Base-by-base conservation (phyloP, 2,888 invertebrate species). In the Halictus quadricinctus region DNA sequence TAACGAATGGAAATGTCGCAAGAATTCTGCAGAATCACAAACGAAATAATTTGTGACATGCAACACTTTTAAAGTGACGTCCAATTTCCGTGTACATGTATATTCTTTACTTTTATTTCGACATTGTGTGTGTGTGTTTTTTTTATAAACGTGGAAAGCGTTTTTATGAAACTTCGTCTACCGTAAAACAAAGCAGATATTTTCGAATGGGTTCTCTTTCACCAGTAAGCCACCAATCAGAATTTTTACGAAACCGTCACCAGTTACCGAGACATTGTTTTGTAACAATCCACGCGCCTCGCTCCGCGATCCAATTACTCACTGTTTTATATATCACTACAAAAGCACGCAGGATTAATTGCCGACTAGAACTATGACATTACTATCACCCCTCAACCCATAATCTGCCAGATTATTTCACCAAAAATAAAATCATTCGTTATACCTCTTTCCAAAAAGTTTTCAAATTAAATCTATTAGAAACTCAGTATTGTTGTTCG, bases 281-380 rank as follows among this genome's bases (percentile, higher is more conserved):
- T 21, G 21, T 10, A 21, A 69, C 41, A 69, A 43, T n/a, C 21
- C 6, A 41, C 69, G 43, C 41, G 69, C 12, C 43, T 69, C 41
- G 36, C 69, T 43, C 66, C 60, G 43, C 41, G 13, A 36, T 48
- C 43, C n/a, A 76, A 58, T 54, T 10, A n/a, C 13, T 36, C 36
- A 36, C 36, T 43, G n/a, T 54, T 54, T n/a, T 70, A 41, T 43
- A 50, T 43, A 72, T 78, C 64, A 48, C 29, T 36, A 66, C 54
- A 46, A 48, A 66, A 66, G 66, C 66, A 76, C 54, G 76, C 36
- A 50, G 60, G 25, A 76, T 76, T 66, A 66, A 48, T 76, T 64
- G 77, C 50, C 21, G 36, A 36, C 66, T 70, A 77, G 8, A 41
- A 78, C 41, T 43, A 72, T 43, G 21, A 12, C 18, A 41, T 69